Evolutionary conservation across 2,888 invertebrate species (phyloP), one percentile per base, ranked within the genome.

Genomic region (Tachina lurida): DNA sequence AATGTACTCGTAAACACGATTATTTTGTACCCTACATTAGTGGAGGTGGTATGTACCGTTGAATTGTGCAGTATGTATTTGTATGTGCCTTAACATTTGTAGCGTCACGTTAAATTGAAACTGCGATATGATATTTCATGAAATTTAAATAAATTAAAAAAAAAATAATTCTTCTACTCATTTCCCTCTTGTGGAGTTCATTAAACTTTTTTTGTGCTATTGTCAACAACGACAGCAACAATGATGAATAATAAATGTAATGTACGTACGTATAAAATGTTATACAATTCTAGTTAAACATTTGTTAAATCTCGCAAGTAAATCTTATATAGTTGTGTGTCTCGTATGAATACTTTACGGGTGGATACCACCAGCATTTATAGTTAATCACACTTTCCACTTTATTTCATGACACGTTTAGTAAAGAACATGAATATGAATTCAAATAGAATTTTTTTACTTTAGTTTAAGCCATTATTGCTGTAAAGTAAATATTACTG

Each of bases 361-460:
- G 31, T 68, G 39, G 47, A 47, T 17, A 47, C 17, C 43, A 49
- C n/a, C 17, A 52, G 10, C 49, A 60, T 60, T 54, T 52, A 45
- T 71, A 54, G 78, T 71, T 71, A 78, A 78, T 71, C 70, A 78
- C 62, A 71, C 78, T 71, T 78, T 71, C 52, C 52, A 70, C 68
- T 60, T 78, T 70, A 62, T 39, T 39, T 47, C 13, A 19, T 56
- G 10, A n/a, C 43, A 58, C 22, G 22, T 60, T 60, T 60, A 52
- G 19, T 70, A 78, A 52, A 43, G 41, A 49, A 52, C 22, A 12
- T 77, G 68, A 78, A 68, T 70, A 7, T 68, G 70, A 54, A 63
- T 63, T 39, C 54, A 63, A 71, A 45, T 49, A 62, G 54, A 17
- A 52, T 62, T 52, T 78, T n/a, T 31, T 52, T 54, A 47, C 67